Base-by-base conservation (phyloP, 2,888 invertebrate genomes). In the Dynastes grantii region DNA sequence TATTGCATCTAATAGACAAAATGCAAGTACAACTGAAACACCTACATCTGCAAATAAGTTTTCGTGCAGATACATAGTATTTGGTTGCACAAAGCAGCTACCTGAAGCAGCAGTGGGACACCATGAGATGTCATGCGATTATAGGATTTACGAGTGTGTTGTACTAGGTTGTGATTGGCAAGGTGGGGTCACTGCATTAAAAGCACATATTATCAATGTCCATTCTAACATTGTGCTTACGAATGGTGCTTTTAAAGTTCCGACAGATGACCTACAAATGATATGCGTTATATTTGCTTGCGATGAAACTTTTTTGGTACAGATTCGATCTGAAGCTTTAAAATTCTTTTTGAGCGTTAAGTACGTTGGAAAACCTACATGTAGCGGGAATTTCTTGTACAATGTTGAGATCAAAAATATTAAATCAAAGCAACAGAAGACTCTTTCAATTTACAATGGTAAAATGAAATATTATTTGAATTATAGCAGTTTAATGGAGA, bases 131-230 rank as follows among this genome's bases (percentile, higher is more conserved):
- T 6, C 73, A 40, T 73, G 73, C 29, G 73, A 73, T 58, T 22
- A 58, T 73, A 22, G 45, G 37, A 58, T 73, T 61, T 73, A 73
- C 58, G 16, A 58, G n/a, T 73, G 73, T 29, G 6, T 73, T 16
- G 13, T n/a, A 5, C 2, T 6, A 22, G 13, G 29, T 53, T 73
- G 73, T 40, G 8, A n/a, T 32, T 73, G 73, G 73, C 13, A 73
- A 58, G 73, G 73, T 6, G 3, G n/a, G 1, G 13, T 61, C 3
- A 13, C 37, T 13, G 22, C 3, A 45, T 40, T 73, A 37, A 58
- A 58, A 58, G 1, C 16, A 13, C 73, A 73, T 37, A 55, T 73
- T 40, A 1, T 9, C 37, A 37, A 58, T 13, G 3, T 2, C 3
- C 73, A 73, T 16, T 6, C n/a, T 1, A 29, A 73, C 37, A 16